A percentile compares a stretch with the other conserved stretches of the same genome.
Conservation (phyloP, 1,140 invertebrate species). For the Trypoxylus dichotomus region DNA sequence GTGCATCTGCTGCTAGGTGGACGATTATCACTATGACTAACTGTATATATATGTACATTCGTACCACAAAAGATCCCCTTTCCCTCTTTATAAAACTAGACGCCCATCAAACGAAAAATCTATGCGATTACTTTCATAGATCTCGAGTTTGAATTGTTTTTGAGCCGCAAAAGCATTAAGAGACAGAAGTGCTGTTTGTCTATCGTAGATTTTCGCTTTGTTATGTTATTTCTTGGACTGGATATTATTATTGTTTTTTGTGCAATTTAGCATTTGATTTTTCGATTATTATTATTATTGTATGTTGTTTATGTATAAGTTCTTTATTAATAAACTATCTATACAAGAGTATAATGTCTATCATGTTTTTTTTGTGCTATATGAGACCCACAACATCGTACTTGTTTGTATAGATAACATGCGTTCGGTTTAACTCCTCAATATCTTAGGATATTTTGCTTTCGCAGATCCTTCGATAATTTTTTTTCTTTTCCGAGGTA, state of each 20-base stretch:
- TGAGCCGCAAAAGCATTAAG: too few relatives aligned
- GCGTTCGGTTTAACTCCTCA: background rate
- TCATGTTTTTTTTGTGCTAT: slow-evolving; percentile 15
- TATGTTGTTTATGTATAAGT: slow-evolving; percentile 14
- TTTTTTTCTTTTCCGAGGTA: too few relatives aligned
- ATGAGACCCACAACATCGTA: background rate
- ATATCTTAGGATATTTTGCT: too few relatives aligned
- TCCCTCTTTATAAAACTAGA: background rate
- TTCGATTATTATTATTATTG: slow-evolving; percentile 6
- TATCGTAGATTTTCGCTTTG: slow-evolving; percentile 16
- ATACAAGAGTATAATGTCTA: slow-evolving; percentile 11
- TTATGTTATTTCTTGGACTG: slow-evolving; percentile 22
- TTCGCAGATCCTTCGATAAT: too few relatives aligned
- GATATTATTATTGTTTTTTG: slow-evolving; percentile 11
- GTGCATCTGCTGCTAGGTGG: too few relatives aligned
- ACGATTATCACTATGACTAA: too few relatives aligned
- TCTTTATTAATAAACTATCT: slow-evolving; percentile 19
- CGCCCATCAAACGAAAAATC: background rate
- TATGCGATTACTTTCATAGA: slow-evolving; percentile 16
- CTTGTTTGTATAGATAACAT: background rate
- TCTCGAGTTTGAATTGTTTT: background rate
- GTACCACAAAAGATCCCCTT: background rate
- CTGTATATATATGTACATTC: background rate
- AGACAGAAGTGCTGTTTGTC: slow-evolving; percentile 4
- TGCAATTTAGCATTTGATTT: slow-evolving; percentile 13